A percentile compares a stretch with the other conserved stretches of the same genome.
These are phyloP conservation scores for Sitta carolinensis DNA, from an alignment of 2,797 vertebrate genomes.

Conservation along the genomic window DNA sequence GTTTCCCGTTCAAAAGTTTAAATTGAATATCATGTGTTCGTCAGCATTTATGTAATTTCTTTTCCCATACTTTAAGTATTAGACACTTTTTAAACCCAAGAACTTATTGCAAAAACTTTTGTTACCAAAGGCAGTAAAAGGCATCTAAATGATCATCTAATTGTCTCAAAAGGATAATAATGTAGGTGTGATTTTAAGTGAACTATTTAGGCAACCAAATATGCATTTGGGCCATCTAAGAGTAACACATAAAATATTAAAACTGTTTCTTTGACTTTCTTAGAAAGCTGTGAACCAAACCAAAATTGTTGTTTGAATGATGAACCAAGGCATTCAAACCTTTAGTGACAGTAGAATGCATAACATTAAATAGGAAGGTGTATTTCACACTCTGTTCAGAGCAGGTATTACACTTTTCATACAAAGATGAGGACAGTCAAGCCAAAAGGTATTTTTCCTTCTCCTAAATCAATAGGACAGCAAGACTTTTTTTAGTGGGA, in stretches of 20 bases:
- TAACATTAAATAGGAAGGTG: not conserved
- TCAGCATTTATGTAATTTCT: not conserved
- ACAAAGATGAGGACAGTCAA: not conserved
- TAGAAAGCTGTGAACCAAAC: not conserved
- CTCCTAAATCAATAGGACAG: not conserved
- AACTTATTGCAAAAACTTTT: not conserved
- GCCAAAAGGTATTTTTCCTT: not conserved
- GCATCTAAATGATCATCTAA: not conserved
- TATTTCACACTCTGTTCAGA: not conserved
- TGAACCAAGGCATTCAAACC: not conserved
- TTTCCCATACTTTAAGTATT: not conserved
- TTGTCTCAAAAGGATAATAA: not conserved
- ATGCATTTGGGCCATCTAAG: not conserved
- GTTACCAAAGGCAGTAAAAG: not conserved
- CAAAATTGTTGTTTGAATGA: conserved; percentile 4
- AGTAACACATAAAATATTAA: not conserved
- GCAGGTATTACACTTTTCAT: not conserved
- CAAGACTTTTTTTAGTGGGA: not conserved
- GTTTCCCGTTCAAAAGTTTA: not conserved
- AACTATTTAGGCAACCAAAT: not conserved
- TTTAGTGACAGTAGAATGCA: not conserved
- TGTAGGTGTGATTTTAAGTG: not conserved
- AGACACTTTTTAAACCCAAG: not conserved
- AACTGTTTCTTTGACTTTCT: not conserved
- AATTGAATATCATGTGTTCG: not conserved